Base-by-base conservation (phyloP, 2,888 invertebrate species). In the Drosophila birchii region DNA sequence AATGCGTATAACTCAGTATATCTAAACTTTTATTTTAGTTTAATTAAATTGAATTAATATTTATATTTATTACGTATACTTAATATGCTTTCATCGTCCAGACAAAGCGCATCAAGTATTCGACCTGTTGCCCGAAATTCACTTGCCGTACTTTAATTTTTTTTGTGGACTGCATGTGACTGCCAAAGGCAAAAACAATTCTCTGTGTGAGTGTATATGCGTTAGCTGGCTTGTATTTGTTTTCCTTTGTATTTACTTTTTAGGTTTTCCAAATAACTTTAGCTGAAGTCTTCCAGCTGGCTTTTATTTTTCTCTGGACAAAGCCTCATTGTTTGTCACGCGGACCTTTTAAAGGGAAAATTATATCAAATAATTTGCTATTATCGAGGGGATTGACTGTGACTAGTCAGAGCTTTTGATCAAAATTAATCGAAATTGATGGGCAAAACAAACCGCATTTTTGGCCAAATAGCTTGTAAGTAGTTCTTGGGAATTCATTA, bases 401-500 rank as follows among this genome's bases (percentile, higher is more conserved):
- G 36, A 54, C 41, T n/a, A 44, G 66, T 62, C 55, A 72, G 66
- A 61, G 51, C 32, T 39, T 57, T 16, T 16, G 43, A 53, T 18
- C n/a, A 14, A 16, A 60, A 77, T 69, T 82, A 80, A 84, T 84
- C 79, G 79, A 78, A 69, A 84, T 84, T 78, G 71, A 87, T 87
- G 55, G 64, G 36, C 18, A 36, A 60, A 32, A 23, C 47, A 23
- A 41, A 43, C n/a, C 36, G 23, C 45, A 23, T 41, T 56, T 44
- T 59, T 63, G 16, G 57, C 12, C 72, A 86, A 84, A 84, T 81
- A 56, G 44, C 85, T 86, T 56, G 76, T 68, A 86, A 87, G 81
- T 88, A 85, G 88, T 84, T 84, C 51, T 72, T 41, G 51, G 67
- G 72, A 87, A 86, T 87, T 86, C 78, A 87, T 85, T 87, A 70